A percentile compares a stretch with the other conserved stretches of the same genome.
Conservation (phyloP, 2,113 vertebrate genomes). For the Colius striatus region DNA sequence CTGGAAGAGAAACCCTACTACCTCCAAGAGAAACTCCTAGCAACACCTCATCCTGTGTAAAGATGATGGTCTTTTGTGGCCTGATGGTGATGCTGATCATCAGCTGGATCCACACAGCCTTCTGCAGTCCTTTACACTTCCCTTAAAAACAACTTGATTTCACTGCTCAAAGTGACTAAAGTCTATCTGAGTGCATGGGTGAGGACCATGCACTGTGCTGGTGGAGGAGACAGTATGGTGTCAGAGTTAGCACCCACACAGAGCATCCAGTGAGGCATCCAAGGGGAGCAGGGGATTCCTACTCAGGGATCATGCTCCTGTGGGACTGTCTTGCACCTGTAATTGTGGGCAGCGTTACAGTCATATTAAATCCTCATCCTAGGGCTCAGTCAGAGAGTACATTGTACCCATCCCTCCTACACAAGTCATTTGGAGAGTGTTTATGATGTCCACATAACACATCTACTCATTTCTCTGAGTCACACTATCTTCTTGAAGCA, state of each 20-base stretch:
- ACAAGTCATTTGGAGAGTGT: background rate
- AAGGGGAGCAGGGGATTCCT: background rate
- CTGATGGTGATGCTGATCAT: background rate
- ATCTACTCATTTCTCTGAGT: background rate
- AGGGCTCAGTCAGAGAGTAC: background rate
- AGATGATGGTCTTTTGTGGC: background rate
- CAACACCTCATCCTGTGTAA: accelerated
- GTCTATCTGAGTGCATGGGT: background rate
- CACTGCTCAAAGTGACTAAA: background rate
- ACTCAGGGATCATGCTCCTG: background rate
- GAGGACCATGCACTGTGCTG: too few species aligned
- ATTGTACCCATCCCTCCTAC: background rate
- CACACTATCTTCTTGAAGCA: background rate
- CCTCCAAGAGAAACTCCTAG: background rate
- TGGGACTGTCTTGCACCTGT: background rate
- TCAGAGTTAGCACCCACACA: too few species aligned
- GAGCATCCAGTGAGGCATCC: background rate
- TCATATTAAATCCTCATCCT: background rate
- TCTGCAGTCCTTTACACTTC: background rate
- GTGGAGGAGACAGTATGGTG: background rate
- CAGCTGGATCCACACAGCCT: background rate
- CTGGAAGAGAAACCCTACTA: background rate
- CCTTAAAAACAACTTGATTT: background rate
- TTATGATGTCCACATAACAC: background rate
- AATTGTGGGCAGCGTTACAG: background rate